phyloP scores from a whole-genome alignment of 2,888 invertebrate genomes.

The Heteropelma amictum region DNA sequence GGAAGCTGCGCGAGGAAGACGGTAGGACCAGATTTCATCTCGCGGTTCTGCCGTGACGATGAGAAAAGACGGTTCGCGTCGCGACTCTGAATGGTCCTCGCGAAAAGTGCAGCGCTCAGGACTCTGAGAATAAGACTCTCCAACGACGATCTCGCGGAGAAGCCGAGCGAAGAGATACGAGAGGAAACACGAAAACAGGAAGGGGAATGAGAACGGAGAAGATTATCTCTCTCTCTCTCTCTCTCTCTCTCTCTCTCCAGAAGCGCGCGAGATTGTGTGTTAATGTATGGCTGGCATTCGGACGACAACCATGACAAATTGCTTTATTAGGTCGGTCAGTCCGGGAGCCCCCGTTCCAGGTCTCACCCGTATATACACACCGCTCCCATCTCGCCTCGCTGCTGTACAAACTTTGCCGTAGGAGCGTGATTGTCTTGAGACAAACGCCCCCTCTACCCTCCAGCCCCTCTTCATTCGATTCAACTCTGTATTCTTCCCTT shows the following conservation, averaged over 20 bases:
- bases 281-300: conserved; percentile 77
- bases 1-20: too few species aligned
- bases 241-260: conserved; percentile 59
- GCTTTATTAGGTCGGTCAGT: conserved; percentile 77
- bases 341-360: conserved; percentile 75
- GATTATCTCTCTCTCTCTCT: conserved; percentile 39
- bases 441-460: conserved; percentile 32
- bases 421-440: conserved; percentile 67
- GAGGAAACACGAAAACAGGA: conserved; percentile 39
- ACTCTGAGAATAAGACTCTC: too few species aligned
- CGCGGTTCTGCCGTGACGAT: background rate
- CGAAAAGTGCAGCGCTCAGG: too few species aligned
- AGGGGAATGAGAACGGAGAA: conserved; percentile 4
- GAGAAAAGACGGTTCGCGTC: too few species aligned
- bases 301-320: conserved; percentile 78
- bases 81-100: too few species aligned
- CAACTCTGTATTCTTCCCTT: conserved; percentile 18
- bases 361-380: conserved; percentile 31
- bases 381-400: conserved; percentile 65
- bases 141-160: conserved; percentile 36
- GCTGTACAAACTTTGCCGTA: too few species aligned
- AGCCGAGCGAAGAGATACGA: conserved; percentile 12
- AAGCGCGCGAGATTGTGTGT: conserved; percentile 73
- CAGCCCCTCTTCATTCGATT: conserved; percentile 57
- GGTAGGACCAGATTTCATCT: too few species aligned